These are phyloP conservation scores for Leucania comma DNA, from an alignment of 2,888 invertebrate genomes.

Conservation along the genomic window DNA sequence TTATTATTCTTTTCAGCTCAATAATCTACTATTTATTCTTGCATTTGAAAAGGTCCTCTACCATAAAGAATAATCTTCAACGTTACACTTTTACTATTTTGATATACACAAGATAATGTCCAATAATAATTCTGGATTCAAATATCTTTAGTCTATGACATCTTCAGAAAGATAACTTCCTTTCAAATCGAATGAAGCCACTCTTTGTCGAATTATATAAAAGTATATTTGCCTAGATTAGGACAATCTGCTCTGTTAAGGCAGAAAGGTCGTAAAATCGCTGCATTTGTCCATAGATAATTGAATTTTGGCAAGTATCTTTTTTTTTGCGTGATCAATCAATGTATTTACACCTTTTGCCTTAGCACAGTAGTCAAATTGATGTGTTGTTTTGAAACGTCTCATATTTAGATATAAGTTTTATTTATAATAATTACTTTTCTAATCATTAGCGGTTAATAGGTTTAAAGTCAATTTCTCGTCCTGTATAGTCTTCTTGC, in stretches of 20 bases:
- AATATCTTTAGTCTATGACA: neutral
- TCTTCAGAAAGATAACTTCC: neutral
- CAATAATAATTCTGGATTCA: neutral
- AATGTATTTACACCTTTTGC: neutral
- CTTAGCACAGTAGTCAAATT: conserved; percentile 28
- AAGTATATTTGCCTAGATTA: conserved; percentile 16
- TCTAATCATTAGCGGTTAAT: conserved; percentile 67
- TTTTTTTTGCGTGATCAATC: neutral
- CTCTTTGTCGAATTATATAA: conserved; percentile 6
- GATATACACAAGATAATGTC: neutral
- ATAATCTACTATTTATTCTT: neutral
- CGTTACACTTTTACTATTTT: neutral
- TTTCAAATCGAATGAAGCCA: conserved; percentile 6
- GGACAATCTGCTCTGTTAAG: conserved; percentile 8
- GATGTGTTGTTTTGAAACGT: conserved; percentile 60
- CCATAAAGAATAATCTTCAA: neutral
- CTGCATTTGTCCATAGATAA: no score
- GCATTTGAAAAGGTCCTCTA: neutral
- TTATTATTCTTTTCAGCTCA: conserved; percentile 2
- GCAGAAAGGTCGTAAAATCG: neutral
- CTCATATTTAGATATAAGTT: conserved; percentile 64
- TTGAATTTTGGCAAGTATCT: neutral
- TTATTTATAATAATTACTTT: conserved; percentile 61
- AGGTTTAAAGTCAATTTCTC: conserved; percentile 54
- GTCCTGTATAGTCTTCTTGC: conserved; percentile 81